Conservation (phyloP, 2,797 vertebrate species). For the Alectoris magna region DNA sequence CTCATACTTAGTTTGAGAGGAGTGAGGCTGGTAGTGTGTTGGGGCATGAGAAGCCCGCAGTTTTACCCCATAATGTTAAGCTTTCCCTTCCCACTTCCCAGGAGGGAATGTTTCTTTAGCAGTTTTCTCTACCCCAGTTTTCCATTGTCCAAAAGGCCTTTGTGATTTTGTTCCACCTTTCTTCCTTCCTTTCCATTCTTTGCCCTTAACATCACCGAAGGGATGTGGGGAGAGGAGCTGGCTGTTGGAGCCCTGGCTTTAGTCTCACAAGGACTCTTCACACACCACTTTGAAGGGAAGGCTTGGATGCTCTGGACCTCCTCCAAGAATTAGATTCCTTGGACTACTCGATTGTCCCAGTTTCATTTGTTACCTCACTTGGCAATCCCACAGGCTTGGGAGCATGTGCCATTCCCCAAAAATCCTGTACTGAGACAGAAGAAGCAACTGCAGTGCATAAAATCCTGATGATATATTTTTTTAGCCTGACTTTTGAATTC, state of each 20-base stretch:
- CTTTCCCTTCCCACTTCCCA: not conserved
- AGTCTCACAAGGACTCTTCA: not conserved
- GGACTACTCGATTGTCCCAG: not conserved
- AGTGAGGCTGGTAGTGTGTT: not conserved
- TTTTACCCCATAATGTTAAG: not conserved
- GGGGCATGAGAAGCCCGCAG: not conserved
- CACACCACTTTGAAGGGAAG: not conserved
- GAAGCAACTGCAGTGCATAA: not conserved
- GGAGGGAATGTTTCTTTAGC: not conserved
- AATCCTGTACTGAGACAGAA: not conserved
- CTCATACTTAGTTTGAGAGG: not conserved
- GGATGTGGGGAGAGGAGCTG: not conserved
- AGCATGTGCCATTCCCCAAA: not conserved
- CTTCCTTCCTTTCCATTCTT: not conserved
- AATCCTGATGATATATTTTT: not conserved
- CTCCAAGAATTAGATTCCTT: not conserved
- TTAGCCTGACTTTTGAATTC: not conserved
- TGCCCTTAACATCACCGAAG: not conserved
- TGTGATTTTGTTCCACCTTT: not conserved
- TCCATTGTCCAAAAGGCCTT: not conserved
- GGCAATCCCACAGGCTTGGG: not conserved
- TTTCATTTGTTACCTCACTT: rapidly evolving
- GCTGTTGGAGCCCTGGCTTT: not conserved
- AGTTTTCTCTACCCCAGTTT: not conserved
- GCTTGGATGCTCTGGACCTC: not conserved